Conservation (phyloP, 2,113 vertebrate species). For the Plecotus auritus region DNA sequence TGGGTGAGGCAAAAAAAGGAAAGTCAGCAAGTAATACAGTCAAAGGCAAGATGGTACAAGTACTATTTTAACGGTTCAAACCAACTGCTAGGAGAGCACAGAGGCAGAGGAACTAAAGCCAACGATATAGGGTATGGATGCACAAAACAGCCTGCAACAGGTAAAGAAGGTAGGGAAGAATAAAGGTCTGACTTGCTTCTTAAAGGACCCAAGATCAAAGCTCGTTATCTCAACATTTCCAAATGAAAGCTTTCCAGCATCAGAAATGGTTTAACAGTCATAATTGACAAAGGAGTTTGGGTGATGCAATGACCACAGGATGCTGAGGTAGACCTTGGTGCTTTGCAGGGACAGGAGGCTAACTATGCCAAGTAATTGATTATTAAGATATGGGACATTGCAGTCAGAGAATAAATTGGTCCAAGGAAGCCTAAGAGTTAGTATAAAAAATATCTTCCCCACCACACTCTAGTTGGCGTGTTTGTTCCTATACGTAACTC, state of each 20-base stretch:
- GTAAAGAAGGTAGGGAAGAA: neutral
- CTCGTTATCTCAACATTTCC: neutral
- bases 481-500: neutral
- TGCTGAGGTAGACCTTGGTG: neutral
- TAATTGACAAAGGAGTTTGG: neutral
- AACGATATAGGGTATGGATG: neutral
- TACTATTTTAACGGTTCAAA: neutral
- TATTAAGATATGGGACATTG: neutral
- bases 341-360: neutral
- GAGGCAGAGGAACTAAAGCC: neutral
- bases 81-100: neutral
- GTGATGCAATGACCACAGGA: neutral
- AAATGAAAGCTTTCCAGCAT: neutral
- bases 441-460: neutral
- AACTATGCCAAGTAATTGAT: neutral
- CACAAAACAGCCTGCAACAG: neutral
- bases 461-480: fast-evolving
- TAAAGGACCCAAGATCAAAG: neutral
- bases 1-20: neutral
- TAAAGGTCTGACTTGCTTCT: neutral
- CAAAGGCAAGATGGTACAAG: neutral
- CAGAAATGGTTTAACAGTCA: neutral
- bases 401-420: neutral
- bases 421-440: neutral
- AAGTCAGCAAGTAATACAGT: neutral